These are phyloP conservation scores for Melinaea menophilus DNA, from an alignment of 2,888 invertebrate genomes.

Conservation along the genomic window DNA sequence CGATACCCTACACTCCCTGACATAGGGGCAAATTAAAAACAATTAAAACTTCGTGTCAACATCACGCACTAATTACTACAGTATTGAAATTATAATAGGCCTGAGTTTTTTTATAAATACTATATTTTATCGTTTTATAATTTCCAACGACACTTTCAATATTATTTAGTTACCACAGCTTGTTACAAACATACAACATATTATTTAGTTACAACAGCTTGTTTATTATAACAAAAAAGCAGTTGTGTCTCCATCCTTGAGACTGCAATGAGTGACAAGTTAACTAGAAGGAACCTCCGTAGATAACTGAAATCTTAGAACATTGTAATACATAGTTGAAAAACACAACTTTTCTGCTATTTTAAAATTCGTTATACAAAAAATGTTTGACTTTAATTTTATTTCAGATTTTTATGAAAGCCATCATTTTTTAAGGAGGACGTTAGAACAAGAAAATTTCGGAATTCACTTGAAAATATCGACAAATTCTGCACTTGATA, in stretches of 20 bases:
- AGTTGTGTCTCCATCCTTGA: background rate
- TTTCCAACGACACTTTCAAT: too few relatives aligned
- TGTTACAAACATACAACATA: too few relatives aligned
- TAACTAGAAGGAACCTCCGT: background rate
- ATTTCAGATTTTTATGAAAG: constrained; percentile 70
- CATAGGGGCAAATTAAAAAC: constrained; percentile 31
- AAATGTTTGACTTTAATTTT: constrained; percentile 75
- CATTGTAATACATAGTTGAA: constrained; percentile 5
- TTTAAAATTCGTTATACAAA: constrained; percentile 68
- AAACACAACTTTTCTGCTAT: constrained; percentile 47
- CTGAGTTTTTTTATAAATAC: background rate
- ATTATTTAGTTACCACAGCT: background rate
- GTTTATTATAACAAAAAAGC: background rate
- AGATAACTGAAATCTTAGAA: background rate
- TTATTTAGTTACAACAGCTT: too few relatives aligned
- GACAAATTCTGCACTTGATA: constrained; percentile 72
- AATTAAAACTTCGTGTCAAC: constrained; percentile 28
- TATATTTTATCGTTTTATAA: background rate
- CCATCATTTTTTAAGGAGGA: constrained; percentile 75
- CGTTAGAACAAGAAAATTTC: constrained; percentile 69
- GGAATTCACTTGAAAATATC: constrained; percentile 50
- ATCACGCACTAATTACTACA: constrained; percentile 13
- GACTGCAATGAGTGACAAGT: too few relatives aligned
- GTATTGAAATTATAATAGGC: background rate
- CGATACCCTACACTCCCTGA: constrained; percentile 37